Evolutionary conservation across 1,140 invertebrate species (phyloP).

Genomic region (Drosophila setifemur): DNA sequence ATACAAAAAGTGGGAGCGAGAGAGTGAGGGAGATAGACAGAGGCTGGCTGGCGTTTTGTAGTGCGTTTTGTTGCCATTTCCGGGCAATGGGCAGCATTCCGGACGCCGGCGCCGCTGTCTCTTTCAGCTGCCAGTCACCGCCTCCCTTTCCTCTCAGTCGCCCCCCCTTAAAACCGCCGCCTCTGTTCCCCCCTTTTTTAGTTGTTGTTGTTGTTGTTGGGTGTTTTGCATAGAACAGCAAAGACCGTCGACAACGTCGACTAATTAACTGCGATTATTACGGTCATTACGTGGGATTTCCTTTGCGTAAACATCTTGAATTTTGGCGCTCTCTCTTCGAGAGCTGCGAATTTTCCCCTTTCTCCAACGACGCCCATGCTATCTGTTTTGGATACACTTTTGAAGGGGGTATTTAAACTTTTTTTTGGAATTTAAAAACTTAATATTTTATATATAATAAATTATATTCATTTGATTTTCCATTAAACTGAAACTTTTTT

Average conservation of each 20-base stretch:
- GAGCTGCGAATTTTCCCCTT: background rate
- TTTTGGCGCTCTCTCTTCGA: conserved; percentile 68
- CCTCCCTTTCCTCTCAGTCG: conserved; percentile 3
- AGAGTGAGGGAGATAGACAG: background rate
- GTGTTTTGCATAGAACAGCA: conserved; percentile 76
- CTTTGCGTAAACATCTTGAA: conserved; percentile 82
- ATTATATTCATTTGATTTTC: no score
- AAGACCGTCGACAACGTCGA: conserved; percentile 77
- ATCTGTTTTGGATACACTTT: no score
- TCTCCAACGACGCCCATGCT: no score
- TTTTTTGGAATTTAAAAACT: no score
- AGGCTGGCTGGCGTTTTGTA: conserved; percentile 42
- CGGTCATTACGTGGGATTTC: conserved; percentile 83
- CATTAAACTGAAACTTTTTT: no score
- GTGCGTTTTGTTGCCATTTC: conserved; percentile 78
- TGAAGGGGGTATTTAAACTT: no score
- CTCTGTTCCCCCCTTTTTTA: conserved; percentile 7
- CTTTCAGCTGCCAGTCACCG: conserved; percentile 46
- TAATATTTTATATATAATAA: no score
- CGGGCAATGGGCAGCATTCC: conserved; percentile 58
- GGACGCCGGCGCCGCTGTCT: conserved; percentile 51
- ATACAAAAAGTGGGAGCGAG: background rate
- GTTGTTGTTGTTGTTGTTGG: conserved; percentile 52
- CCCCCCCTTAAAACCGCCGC: background rate
- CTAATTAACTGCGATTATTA: conserved; percentile 83